A percentile compares a stretch with the other conserved stretches of the same genome.
Evolutionary conservation across 2,888 invertebrate genomes (phyloP).

Genomic region (Caenorhabditis sp.): DNA sequence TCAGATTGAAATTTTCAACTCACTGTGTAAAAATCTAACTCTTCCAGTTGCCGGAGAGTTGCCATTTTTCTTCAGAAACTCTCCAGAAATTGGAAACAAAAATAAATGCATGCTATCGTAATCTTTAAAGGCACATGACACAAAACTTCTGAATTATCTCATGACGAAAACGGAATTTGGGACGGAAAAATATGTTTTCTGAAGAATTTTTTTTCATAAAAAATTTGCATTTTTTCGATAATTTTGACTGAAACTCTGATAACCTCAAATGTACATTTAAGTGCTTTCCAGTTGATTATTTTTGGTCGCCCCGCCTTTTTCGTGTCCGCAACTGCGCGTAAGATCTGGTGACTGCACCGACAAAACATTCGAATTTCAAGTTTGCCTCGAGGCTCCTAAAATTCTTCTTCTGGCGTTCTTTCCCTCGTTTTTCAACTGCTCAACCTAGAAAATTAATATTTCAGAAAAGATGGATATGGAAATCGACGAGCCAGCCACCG

Average conservation of each 20-base stretch:
- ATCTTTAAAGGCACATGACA: slow-evolving; percentile 2
- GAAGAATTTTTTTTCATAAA: not conserved
- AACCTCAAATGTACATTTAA: not conserved
- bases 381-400: slow-evolving; percentile 31
- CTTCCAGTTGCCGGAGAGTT: slow-evolving; percentile 10
- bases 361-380: slow-evolving; percentile 32
- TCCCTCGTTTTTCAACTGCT: slow-evolving; percentile 1
- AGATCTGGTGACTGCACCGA: slow-evolving; percentile 11
- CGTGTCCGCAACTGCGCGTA: slow-evolving; percentile 43
- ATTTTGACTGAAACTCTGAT: not conserved
- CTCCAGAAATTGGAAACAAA: slow-evolving; percentile 1
- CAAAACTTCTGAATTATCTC: not conserved
- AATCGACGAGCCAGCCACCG: slow-evolving; percentile 52
- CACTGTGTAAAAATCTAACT: slow-evolving; percentile 49
- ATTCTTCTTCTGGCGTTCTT: not conserved
- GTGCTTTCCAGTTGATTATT: not conserved
- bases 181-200: not conserved
- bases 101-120: not conserved
- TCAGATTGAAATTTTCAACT: not conserved
- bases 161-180: not conserved
- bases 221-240: not conserved
- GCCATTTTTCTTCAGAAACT: slow-evolving; percentile 44
- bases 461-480: slow-evolving; percentile 63
- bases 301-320: slow-evolving; percentile 10
- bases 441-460: slow-evolving; percentile 1